Percentiles rank a stretch among this genome's conserved stretches.
Conservation (phyloP, 2,113 vertebrate genomes). For the Catharus fuscescens region DNA sequence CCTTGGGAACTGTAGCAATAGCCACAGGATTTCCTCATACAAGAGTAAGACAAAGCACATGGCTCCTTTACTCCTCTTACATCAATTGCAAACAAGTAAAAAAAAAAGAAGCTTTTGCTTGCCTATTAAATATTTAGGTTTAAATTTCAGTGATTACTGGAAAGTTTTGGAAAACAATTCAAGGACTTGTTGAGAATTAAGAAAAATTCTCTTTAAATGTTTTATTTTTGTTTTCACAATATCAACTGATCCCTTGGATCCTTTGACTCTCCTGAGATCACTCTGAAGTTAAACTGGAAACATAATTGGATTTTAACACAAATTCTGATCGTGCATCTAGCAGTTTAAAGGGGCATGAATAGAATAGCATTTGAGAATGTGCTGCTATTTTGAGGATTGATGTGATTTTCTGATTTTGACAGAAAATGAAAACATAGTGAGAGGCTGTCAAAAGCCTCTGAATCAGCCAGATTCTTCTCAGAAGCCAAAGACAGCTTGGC, state of each 20-base stretch:
- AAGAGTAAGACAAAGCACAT: neutral
- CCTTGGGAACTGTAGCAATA: neutral
- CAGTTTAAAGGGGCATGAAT: neutral
- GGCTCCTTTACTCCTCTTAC: neutral
- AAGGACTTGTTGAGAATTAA: neutral
- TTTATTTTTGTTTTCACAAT: neutral
- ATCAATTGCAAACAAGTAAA: neutral
- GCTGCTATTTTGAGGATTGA: slow-evolving; percentile 7
- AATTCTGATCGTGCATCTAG: neutral
- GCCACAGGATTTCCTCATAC: neutral
- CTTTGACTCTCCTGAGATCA: neutral
- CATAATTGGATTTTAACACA: neutral
- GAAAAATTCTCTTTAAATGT: neutral
- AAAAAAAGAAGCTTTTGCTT: neutral
- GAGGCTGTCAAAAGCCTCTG: slow-evolving; percentile 28
- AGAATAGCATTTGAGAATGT: neutral
- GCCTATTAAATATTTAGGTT: neutral
- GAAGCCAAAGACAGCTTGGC: slow-evolving; percentile 44
- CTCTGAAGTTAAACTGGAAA: neutral
- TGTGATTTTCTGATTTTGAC: slow-evolving; percentile 38
- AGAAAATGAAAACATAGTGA: slow-evolving; percentile 28
- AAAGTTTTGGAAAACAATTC: neutral
- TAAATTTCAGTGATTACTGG: neutral
- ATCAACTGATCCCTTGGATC: neutral
- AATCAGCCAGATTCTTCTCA: slow-evolving; percentile 40